Percentiles rank a stretch among this genome's conserved stretches.
phyloP scores from a whole-genome alignment of 2,888 invertebrate species.

The Brachyptera putata region DNA sequence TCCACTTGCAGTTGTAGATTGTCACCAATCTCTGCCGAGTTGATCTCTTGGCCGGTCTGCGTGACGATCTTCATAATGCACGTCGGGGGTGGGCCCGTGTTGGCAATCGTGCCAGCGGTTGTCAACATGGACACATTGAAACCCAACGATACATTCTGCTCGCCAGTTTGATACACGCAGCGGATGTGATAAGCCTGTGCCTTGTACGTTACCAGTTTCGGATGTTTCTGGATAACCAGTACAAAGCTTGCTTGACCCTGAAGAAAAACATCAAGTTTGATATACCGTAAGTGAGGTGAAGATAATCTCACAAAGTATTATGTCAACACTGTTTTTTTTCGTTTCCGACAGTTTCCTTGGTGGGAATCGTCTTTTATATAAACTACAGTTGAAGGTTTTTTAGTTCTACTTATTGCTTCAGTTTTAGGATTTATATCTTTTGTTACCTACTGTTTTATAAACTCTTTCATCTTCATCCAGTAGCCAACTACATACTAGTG shows the following conservation, averaged over 20 bases:
- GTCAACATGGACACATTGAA: conserved; percentile 95
- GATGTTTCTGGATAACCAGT: conserved; percentile 93
- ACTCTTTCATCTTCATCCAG: too few species aligned
- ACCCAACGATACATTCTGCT: conserved; percentile 86
- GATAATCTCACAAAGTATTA: neutral
- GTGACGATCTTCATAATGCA: conserved; percentile 90
- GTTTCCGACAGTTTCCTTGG: too few species aligned
- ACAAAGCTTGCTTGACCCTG: conserved; percentile 90
- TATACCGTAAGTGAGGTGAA: neutral
- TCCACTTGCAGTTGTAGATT: conserved; percentile 81
- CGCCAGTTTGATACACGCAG: conserved; percentile 91
- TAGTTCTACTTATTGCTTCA: too few species aligned
- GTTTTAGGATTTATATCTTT: too few species aligned
- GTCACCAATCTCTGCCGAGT: conserved; percentile 88
- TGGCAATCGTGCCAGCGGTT: conserved; percentile 91
- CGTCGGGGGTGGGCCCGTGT: conserved; percentile 89
- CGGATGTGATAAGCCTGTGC: conserved; percentile 95
- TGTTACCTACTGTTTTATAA: too few species aligned
- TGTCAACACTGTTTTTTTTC: too few species aligned
- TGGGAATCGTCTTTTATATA: too few species aligned
- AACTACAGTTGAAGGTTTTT: too few species aligned
- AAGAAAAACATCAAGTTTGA: conserved; percentile 26
- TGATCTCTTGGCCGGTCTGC: conserved; percentile 80
- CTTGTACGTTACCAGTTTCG: conserved; percentile 88
- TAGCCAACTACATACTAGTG: too few species aligned